Conservation (phyloP, 2,113 vertebrate species). For the Chaenogobius annularis region DNA sequence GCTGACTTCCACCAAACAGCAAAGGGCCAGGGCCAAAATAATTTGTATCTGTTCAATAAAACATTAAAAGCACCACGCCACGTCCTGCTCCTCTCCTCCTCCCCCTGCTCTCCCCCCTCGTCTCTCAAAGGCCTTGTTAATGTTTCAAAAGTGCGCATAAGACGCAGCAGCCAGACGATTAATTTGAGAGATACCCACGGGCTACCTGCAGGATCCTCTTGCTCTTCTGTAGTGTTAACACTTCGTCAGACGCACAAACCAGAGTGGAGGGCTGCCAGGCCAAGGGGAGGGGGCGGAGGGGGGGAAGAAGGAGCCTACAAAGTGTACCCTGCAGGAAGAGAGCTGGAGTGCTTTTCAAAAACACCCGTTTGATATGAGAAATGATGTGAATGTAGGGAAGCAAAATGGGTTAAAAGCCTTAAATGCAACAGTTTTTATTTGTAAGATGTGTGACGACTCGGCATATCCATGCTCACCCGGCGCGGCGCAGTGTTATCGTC, state of each 20-base stretch:
- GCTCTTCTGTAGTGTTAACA: slow-evolving; percentile 80
- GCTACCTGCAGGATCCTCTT: slow-evolving; percentile 79
- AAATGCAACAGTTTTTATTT: slow-evolving; percentile 74
- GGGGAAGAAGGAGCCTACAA: slow-evolving; percentile 68
- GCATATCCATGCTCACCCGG: slow-evolving; percentile 45
- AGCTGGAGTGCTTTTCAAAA: slow-evolving; percentile 72
- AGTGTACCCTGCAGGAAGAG: slow-evolving; percentile 78
- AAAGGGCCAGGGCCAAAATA: slow-evolving; percentile 79
- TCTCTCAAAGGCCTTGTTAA: slow-evolving; percentile 85
- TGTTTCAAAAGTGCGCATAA: slow-evolving; percentile 83
- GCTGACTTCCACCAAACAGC: slow-evolving; percentile 70
- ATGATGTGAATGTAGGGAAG: slow-evolving; percentile 69
- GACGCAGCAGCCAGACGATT: slow-evolving; percentile 81
- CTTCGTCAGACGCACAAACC: slow-evolving; percentile 69
- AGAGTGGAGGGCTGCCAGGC: slow-evolving; percentile 57
- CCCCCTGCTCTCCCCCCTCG: slow-evolving; percentile 34
- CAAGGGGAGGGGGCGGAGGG: slow-evolving; percentile 45
- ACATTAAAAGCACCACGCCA: slow-evolving; percentile 78
- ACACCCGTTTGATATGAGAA: slow-evolving; percentile 78
- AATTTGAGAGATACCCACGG: slow-evolving; percentile 83
- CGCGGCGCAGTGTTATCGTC: slow-evolving; percentile 18
- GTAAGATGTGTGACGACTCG: slow-evolving; percentile 47
- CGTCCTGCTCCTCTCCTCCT: slow-evolving; percentile 59
- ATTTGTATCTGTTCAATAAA: slow-evolving; percentile 84
- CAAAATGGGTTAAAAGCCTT: slow-evolving; percentile 78